Conservation (phyloP, 1,140 invertebrate species). For the Lepidurus packardi region DNA sequence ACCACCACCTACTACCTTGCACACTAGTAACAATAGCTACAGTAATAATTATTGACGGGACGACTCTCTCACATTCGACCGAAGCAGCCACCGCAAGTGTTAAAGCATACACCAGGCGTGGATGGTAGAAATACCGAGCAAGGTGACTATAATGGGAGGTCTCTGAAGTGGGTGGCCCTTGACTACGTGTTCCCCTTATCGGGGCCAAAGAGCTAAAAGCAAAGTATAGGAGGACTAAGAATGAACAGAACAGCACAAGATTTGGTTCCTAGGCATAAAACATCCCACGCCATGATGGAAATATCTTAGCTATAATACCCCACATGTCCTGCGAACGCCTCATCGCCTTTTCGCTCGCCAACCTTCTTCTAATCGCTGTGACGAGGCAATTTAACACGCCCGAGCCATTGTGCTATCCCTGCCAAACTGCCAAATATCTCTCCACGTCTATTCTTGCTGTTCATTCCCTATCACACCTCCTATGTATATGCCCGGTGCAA, state of each 20-base stretch:
- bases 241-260: not conserved
- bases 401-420: not conserved
- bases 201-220: not conserved
- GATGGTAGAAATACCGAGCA: not conserved
- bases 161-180: constrained; percentile 17
- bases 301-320: not conserved
- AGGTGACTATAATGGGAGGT: constrained; percentile 21
- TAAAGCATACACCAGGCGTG: constrained; percentile 4
- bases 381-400: constrained; percentile 21
- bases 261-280: not conserved
- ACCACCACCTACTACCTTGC: not conserved
- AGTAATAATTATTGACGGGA: not conserved
- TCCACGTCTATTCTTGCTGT: not conserved
- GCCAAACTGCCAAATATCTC: constrained; percentile 11
- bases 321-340: not conserved
- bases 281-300: not conserved
- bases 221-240: not conserved
- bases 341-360: not conserved
- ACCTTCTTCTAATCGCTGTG: constrained; percentile 21
- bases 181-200: not conserved
- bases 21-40: not conserved
- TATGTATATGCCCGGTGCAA: not conserved
- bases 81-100: not conserved
- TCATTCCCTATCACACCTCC: constrained; percentile 18
- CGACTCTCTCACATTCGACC: not conserved